Evolutionary conservation across 1,140 invertebrate genomes (phyloP), one percentile per base, ranked within the genome.

Genomic region (Lordiphosa mommai): DNA sequence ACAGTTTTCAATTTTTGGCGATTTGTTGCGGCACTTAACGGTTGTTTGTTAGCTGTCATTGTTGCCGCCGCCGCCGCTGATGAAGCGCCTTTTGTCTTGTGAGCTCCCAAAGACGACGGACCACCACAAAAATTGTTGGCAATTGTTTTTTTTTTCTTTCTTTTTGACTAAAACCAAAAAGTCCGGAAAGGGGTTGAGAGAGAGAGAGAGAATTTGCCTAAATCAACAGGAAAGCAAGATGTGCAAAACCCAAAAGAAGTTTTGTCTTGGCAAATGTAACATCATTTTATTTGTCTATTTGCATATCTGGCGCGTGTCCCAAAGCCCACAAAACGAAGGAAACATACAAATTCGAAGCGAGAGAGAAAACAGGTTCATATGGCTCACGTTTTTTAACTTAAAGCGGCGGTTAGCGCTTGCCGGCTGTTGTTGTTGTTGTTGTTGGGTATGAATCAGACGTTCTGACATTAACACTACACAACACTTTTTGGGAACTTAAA

Each of bases 11-110:
- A 84, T 84, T 84, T 84, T 84, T 84, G 77, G 77, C 77, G 68
- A 84, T 84, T 84, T 84, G 77, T 84, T 84, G 77, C 77, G 77
- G 77, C 77, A 84, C 77, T 84, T 84, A 84, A 77, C 77, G 77
- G 77, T 84, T 70, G 67, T 70, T 84, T 84, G 77, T 84, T 84
- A 84, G 77, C 77, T 77, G 72, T 85, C 77, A 84, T 84, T 84
- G 77, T 82, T 82, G 77, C 48, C 61, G 76, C 72, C 84, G 76
- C 84, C 84, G 77, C 48, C 61, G 76, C 72, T 80, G 74, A 80
- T 80, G 76, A 82, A 80, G 57, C 70, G 71, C 76, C 74, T 82
- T 74, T 72, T 77, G 73, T 67, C 17, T 55, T 30, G 46, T 46
- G 32, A 14, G 32, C 23, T 9, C 34, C 34, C 6, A 37, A 37